Percentiles rank a stretch among this genome's conserved stretches.
Conservation (phyloP, 2,888 invertebrate genomes). For the Agrilus mali region DNA sequence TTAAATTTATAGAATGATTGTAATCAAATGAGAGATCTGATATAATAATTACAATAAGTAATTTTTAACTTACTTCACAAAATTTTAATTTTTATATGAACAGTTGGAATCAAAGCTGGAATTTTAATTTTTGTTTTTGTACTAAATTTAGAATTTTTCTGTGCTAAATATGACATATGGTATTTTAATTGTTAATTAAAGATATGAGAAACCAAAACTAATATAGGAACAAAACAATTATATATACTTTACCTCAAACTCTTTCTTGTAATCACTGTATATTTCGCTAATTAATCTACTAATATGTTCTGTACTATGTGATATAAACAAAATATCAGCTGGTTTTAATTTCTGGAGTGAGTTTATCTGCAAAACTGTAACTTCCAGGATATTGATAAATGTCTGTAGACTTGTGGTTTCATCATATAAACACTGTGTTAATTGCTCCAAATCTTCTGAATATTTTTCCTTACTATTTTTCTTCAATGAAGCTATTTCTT, state of each 20-base stretch:
- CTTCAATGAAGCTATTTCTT: constrained; percentile 29
- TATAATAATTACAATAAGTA: too few species aligned
- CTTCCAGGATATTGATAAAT: constrained; percentile 15
- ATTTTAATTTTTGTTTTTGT: too few species aligned
- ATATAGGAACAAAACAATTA: too few species aligned
- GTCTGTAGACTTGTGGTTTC: neutral
- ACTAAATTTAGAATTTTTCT: too few species aligned
- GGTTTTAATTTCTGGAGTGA: constrained; percentile 24
- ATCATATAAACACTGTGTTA: constrained; percentile 19
- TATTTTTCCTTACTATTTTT: constrained; percentile 18
- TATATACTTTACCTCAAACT: constrained; percentile 27
- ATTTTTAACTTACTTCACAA: too few species aligned
- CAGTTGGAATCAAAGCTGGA: too few species aligned
- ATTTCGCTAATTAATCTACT: constrained; percentile 20
- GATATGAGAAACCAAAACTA: constrained; percentile 1
- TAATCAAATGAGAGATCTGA: too few species aligned
- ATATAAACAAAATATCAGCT: constrained; percentile 25
- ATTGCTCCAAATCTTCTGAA: constrained; percentile 16
- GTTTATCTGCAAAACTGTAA: constrained; percentile 22
- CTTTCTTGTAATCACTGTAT: constrained; percentile 28
- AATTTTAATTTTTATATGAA: too few species aligned
- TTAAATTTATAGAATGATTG: too few species aligned
- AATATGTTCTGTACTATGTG: constrained; percentile 22
- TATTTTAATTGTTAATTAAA: too few species aligned
- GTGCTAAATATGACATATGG: too few species aligned